Base-by-base conservation (phyloP, 2,888 invertebrate genomes). In the Vesta saturnalis region DNA sequence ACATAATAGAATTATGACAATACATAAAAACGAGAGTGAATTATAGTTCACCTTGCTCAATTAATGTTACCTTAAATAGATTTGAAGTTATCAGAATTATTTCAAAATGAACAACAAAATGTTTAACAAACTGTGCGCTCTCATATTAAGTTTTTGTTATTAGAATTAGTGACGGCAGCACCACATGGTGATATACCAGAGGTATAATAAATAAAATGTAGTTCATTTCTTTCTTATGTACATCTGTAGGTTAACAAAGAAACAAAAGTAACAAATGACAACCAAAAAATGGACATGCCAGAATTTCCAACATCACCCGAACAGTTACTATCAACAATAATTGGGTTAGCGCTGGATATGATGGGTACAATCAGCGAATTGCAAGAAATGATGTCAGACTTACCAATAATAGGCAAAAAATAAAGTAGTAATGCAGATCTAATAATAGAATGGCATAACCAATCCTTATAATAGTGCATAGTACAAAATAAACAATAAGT, bases 331-430 rank as follows among this genome's bases (percentile, higher is more conserved):
- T 74, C 76, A 49, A 73, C 64, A 19, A 65, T 77, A 3, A 75
- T 81, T 21, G 78, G 76, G 22, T 77, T 77, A 59, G 71, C 78
- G 15, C 72, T 81, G 61, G 79, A 79, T 49, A 59, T 79, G 1
- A 74, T 81, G 52, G 80, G 79, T 23, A 71, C 70, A 16, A 58
- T 78, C 30, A 76, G 74, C 6, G 77, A 78, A 60, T 15, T 77
- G 1, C 67, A 74, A 23, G 80, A 73, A 64, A 59, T 58, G 3
- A 23, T 72, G 18, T 47, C 19, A 16, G 60, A 67, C 15, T 19
- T 67, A 15, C 60, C 70, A 19, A 57, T 65, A n/a, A 65, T 61
- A 12, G 52, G 52, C 5, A 12, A 14, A n/a, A 43, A 43, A 43
- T 43, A 43, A 21, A 39, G 21, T 46, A 54, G 43, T 55, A 6